Percentiles rank a stretch among this genome's conserved stretches.
These are phyloP conservation scores for Xestia xanthographa DNA, from an alignment of 2,888 invertebrate genomes.

Conservation along the genomic window DNA sequence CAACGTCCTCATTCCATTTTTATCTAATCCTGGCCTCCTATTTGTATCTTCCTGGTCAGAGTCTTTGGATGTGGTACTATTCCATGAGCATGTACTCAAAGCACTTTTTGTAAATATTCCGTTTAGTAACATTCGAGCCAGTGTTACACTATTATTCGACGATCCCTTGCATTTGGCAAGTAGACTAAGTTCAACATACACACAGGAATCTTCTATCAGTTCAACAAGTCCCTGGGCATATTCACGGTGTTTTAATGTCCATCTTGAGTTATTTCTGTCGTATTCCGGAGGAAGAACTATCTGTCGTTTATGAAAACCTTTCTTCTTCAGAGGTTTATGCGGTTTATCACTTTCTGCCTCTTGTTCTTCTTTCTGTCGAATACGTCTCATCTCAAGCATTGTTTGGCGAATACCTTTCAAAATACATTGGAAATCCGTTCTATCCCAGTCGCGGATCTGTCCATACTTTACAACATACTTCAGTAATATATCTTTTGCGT, in stretches of 20 bases:
- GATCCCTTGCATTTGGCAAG: background rate
- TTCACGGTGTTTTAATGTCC: background rate
- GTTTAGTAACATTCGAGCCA: background rate
- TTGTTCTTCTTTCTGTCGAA: background rate
- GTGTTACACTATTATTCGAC: background rate
- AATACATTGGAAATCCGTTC: conserved; percentile 6
- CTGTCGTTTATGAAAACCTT: background rate
- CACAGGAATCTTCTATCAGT: background rate
- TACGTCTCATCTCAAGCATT: conserved; percentile 13
- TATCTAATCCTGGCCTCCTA: background rate
- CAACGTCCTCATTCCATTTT: background rate
- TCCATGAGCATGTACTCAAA: background rate
- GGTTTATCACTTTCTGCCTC: background rate
- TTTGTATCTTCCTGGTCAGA: background rate
- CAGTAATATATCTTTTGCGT: conserved; percentile 1
- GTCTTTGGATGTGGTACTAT: background rate
- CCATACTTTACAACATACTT: conserved; percentile 9
- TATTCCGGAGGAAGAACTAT: conserved; percentile 1
- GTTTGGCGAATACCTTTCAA: conserved; percentile 7
- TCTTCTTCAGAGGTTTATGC: background rate
- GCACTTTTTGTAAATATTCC: background rate
- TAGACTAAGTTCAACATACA: background rate
- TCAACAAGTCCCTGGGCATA: background rate
- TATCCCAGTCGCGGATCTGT: background rate
- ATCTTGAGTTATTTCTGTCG: background rate